Evolutionary conservation across 2,888 invertebrate species (phyloP).

Genomic region (Holacanthella duospinosa): DNA sequence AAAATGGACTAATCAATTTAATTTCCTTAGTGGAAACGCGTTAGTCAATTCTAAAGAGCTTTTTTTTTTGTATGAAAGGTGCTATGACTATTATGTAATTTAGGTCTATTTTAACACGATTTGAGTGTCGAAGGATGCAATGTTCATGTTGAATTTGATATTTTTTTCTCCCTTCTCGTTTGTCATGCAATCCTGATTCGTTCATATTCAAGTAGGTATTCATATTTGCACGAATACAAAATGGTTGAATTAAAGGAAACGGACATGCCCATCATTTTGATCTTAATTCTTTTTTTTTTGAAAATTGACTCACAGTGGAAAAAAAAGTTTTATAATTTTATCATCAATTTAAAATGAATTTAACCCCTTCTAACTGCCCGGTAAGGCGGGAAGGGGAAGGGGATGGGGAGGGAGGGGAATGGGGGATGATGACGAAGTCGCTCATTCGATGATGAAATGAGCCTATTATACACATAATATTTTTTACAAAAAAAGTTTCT

Average conservation of each 20-base stretch:
- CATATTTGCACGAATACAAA: background rate
- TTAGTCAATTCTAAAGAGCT: too few species aligned
- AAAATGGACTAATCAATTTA: background rate
- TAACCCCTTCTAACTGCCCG: too few species aligned
- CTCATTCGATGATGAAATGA: background rate
- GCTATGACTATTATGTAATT: background rate
- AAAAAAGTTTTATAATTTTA: too few species aligned
- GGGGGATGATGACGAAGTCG: background rate
- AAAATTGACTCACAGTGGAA: too few species aligned
- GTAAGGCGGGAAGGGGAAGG: too few species aligned
- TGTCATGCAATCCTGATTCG: background rate
- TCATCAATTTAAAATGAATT: background rate
- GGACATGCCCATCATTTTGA: background rate
- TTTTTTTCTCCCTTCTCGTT: background rate
- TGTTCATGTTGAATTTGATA: background rate
- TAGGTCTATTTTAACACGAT: background rate
- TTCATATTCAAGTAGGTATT: background rate
- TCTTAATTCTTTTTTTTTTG: too few species aligned
- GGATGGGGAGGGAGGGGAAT: too few species aligned
- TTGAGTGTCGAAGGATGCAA: constrained; percentile 1
- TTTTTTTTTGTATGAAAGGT: background rate
- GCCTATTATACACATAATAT: too few species aligned
- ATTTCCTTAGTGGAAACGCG: too few species aligned
- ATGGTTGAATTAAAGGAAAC: background rate
- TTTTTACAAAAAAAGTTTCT: background rate